Base-by-base conservation (phyloP, 2,113 vertebrate genomes). In the Caloenas nicobarica region DNA sequence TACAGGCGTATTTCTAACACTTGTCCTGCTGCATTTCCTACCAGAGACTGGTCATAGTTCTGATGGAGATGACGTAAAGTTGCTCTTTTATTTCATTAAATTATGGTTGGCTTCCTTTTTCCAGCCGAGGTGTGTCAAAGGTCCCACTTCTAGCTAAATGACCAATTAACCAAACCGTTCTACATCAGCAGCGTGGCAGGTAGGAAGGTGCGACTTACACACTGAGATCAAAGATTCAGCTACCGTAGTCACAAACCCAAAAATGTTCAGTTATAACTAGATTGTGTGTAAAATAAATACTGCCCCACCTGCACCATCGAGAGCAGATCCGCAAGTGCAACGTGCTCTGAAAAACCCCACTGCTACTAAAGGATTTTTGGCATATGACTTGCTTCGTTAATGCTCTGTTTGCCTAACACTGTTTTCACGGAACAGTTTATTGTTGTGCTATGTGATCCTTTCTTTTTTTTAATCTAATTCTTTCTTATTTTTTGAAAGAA, bases 261-360 rank as follows among this genome's bases (percentile, higher is more conserved):
- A 86, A 53, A 1, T 11, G 8, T 31, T 5, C 46, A 46, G 6
- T 33, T 88, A 29, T 5, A 64, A 77, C n/a, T 61, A 33, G 26
- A 11, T 4, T 40, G 36, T 61, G 16, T 71, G 31, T 80, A 53
- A 81, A 90, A 62, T 50, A 77, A 80, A 18, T 25, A 19, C 28
- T 14, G 5, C 19, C 17, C 23, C 15, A 5, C 22, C 77, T 69
- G 31, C 50, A 57, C 38, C 22, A 6, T 2, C 24, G 40, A 61
- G 53, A 88, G 54, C 62, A 77, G 54, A 51, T 46, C 42, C 42
- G 23, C 40, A 40, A 57, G 31, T 56, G 29, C 54, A 57, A 4
- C 0, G 0, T 46, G 44, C 44, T 74, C 56, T 50, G 50, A 44
- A 83, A 77, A 90, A 58, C 14, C 33, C 21, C 5, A 0, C 72